Conservation (phyloP, 2,797 vertebrate genomes). For the Oreochromis grahami region DNA sequence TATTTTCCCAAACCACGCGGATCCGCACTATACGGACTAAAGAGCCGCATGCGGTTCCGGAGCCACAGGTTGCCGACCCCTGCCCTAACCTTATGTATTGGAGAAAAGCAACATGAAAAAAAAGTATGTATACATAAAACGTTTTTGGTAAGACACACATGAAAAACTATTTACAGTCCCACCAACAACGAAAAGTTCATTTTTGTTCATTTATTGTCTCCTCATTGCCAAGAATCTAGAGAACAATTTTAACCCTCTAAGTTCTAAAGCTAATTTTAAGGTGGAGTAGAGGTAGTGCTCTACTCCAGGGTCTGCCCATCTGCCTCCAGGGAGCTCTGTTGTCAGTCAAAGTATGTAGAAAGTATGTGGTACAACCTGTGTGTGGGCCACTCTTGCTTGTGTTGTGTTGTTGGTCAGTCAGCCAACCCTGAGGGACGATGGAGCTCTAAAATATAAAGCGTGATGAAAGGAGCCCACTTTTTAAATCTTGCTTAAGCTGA, state of each 20-base stretch:
- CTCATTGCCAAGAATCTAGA: background rate
- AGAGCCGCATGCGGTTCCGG: no score
- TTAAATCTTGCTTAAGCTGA: accelerated
- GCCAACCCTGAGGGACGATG: background rate
- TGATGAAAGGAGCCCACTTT: background rate
- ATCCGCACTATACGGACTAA: no score
- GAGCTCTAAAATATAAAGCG: background rate
- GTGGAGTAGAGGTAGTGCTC: background rate
- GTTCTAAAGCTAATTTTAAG: background rate
- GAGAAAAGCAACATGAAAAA: background rate
- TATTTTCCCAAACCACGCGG: no score
- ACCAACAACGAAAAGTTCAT: background rate
- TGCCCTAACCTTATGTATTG: background rate
- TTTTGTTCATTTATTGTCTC: background rate
- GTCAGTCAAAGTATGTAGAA: background rate
- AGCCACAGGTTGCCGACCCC: no score
- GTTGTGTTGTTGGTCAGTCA: background rate
- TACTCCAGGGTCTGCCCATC: background rate
- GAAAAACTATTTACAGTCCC: background rate
- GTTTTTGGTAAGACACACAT: background rate
- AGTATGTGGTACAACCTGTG: accelerated
- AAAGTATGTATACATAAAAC: background rate
- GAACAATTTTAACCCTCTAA: background rate
- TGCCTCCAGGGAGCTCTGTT: accelerated
- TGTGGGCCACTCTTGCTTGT: background rate